Evolutionary conservation across 2,113 vertebrate genomes (phyloP).

Genomic region (Phalacrocorax pelagicus): DNA sequence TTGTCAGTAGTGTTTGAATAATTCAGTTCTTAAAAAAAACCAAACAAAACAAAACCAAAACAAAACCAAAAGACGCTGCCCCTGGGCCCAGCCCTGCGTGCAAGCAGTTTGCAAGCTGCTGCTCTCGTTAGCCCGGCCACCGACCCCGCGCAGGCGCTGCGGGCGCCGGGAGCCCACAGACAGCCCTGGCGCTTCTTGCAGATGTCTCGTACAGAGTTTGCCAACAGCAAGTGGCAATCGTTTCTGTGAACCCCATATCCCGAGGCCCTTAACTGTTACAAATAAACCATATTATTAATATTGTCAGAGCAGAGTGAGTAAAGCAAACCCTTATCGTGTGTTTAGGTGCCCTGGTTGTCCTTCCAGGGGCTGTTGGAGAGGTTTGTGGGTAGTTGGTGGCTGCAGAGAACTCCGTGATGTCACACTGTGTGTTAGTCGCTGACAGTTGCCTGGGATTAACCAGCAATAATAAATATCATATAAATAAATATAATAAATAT

Average conservation of each 20-base stretch:
- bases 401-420: accelerated
- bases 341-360: not conserved
- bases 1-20: not conserved
- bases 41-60: too few relatives aligned
- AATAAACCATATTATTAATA: conserved; percentile 56
- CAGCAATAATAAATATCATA: too few relatives aligned
- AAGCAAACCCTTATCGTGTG: not conserved
- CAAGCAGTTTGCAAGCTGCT: not conserved
- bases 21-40: not conserved
- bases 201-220: conserved; percentile 57
- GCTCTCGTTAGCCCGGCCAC: not conserved
- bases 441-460: not conserved
- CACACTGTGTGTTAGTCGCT: accelerated
- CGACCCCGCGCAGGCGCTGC: accelerated
- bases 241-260: conserved; percentile 58
- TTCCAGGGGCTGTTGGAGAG: not conserved
- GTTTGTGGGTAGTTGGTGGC: not conserved
- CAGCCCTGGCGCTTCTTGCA: not conserved
- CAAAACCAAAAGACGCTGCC: not conserved
- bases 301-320: conserved; percentile 68
- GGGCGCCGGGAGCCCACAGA: accelerated
- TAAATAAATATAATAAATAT: too few relatives aligned
- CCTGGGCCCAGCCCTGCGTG: not conserved
- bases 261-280: conserved; percentile 2
- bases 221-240: conserved; percentile 33